phyloP scores from a whole-genome alignment of 2,113 vertebrate genomes.

The Dissostichus mawsoni region DNA sequence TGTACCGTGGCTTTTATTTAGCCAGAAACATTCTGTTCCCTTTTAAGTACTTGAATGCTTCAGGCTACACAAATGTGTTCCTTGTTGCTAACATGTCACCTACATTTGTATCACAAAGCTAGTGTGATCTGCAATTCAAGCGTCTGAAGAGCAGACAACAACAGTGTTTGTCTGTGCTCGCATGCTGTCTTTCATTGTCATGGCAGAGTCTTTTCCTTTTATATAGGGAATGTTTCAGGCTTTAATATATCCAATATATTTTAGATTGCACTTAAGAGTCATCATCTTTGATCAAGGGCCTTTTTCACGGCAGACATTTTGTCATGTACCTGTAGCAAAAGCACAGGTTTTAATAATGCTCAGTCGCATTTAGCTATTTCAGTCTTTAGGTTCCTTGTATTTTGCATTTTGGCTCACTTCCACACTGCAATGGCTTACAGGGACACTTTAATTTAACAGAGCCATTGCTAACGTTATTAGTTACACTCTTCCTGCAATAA shows the following conservation, averaged over 20 bases:
- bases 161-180: slow-evolving; percentile 19
- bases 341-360: not conserved
- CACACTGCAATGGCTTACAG: not conserved
- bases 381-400: not conserved
- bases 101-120: not conserved
- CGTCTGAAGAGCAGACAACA: not conserved
- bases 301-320: not conserved
- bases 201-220: no score
- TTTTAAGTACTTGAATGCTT: slow-evolving; percentile 5
- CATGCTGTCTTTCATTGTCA: slow-evolving; percentile 9
- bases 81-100: not conserved
- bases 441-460: not conserved
- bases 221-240: not conserved
- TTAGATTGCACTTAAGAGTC: not conserved
- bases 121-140: slow-evolving; percentile 7
- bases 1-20: not conserved
- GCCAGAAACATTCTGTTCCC: not conserved
- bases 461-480: not conserved
- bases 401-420: not conserved
- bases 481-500: no score
- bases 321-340: not conserved
- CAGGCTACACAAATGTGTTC: not conserved
- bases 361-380: not conserved
- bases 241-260: not conserved
- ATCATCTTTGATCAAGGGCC: not conserved